These are phyloP conservation scores for Caligus rogercresseyi DNA, from an alignment of 1,140 invertebrate species.

Conservation along the genomic window DNA sequence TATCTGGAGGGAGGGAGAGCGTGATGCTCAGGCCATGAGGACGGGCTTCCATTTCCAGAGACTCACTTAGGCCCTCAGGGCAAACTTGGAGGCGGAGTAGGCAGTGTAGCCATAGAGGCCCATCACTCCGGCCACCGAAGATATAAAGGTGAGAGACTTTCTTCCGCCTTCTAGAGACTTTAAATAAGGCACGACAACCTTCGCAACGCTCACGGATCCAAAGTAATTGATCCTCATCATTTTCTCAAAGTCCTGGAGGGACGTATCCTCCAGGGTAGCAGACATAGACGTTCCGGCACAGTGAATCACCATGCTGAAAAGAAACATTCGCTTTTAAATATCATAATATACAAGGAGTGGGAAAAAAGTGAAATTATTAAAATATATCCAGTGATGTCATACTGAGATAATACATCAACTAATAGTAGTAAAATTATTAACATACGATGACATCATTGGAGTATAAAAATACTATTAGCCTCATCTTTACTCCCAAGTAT, in stretches of 20 bases:
- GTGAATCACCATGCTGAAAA: conserved; percentile 73
- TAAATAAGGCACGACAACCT: conserved; percentile 36
- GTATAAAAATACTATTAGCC: too few species aligned
- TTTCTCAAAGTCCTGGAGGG: conserved; percentile 27
- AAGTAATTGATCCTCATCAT: conserved; percentile 41
- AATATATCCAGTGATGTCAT: too few species aligned
- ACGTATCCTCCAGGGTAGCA: conserved; percentile 60
- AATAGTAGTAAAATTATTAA: too few species aligned
- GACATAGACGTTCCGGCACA: conserved; percentile 54
- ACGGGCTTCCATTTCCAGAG: conserved; percentile 69
- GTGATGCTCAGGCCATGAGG: conserved; percentile 67
- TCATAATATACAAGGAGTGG: not conserved
- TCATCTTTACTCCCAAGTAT: too few species aligned
- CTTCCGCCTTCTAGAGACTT: conserved; percentile 30
- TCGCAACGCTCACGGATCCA: conserved; percentile 35
- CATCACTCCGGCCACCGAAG: conserved; percentile 71
- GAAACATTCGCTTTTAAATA: too few species aligned
- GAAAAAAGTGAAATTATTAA: not conserved
- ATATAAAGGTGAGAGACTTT: conserved; percentile 54
- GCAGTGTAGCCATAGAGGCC: conserved; percentile 80
- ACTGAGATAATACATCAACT: too few species aligned
- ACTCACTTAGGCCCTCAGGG: conserved; percentile 76
- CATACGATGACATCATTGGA: too few species aligned
- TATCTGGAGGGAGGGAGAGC: conserved; percentile 78
- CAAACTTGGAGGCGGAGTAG: conserved; percentile 86